phyloP scores from a whole-genome alignment of 2,113 vertebrate genomes.

The Paraplagusia blochii region DNA sequence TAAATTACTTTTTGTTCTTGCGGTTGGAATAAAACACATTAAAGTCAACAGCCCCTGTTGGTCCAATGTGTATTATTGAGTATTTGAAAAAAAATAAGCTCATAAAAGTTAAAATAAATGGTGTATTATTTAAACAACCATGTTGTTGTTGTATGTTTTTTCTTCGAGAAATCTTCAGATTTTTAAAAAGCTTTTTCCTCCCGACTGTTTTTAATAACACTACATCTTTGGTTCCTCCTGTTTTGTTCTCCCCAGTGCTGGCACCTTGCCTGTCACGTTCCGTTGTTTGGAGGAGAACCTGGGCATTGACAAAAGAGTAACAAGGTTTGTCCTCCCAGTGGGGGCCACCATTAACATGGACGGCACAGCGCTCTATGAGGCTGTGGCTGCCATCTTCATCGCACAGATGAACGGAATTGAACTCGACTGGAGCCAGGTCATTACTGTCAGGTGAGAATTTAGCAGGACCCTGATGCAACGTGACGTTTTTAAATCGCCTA shows the following conservation, averaged over 20 bases:
- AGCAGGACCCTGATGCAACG: background rate
- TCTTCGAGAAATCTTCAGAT: background rate
- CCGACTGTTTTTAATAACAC: background rate
- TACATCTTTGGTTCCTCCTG: background rate
- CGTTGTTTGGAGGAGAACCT: slow-evolving; percentile 96
- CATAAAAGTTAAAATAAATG: background rate
- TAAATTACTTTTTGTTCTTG: slow-evolving; percentile 3
- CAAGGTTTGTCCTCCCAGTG: slow-evolving; percentile 95
- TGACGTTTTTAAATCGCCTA: too few relatives aligned
- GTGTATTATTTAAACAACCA: too few relatives aligned
- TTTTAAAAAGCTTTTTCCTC: background rate
- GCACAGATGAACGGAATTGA: slow-evolving; percentile 96
- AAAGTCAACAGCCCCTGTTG: background rate
- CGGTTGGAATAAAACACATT: background rate
- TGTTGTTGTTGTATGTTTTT: too few relatives aligned
- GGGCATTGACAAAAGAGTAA: slow-evolving; percentile 96
- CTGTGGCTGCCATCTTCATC: slow-evolving; percentile 97
- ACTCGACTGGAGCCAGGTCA: slow-evolving; percentile 91
- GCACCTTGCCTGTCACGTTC: slow-evolving; percentile 95
- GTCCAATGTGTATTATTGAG: background rate
- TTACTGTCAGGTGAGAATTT: slow-evolving; percentile 88
- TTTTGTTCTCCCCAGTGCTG: slow-evolving; percentile 77
- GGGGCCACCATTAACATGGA: slow-evolving; percentile 99
- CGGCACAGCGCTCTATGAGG: slow-evolving; percentile 96
- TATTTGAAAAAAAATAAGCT: background rate